Evolutionary conservation across 2,888 invertebrate genomes (phyloP).

Genomic region (Tineola bisselliella): DNA sequence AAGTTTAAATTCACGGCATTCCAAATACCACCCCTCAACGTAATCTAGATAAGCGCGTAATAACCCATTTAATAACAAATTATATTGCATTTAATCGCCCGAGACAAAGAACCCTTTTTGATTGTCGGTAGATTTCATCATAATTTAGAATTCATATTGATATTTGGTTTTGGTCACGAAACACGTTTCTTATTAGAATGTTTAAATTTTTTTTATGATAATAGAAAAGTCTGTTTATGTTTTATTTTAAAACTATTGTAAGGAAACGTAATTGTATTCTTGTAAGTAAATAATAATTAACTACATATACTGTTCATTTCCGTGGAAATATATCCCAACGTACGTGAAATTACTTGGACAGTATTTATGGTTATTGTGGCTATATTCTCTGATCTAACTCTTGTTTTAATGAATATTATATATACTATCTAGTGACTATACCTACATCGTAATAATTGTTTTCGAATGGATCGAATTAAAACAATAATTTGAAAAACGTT

Average conservation of each 20-base stretch:
- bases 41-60: slow-evolving; percentile 46
- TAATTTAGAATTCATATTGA: slow-evolving; percentile 1
- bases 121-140: background rate
- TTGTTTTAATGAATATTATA: background rate
- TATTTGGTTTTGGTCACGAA: background rate
- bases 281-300: background rate
- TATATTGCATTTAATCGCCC: slow-evolving; percentile 46
- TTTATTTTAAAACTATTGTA: no score
- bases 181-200: background rate
- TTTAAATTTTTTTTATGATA: no score
- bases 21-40: slow-evolving; percentile 39
- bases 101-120: slow-evolving; percentile 19
- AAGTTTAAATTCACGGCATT: slow-evolving; percentile 59
- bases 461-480: background rate
- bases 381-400: background rate
- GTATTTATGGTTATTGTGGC: background rate
- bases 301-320: no score
- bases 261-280: no score
- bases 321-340: background rate
- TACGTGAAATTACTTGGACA: background rate
- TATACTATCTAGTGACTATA: background rate
- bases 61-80: slow-evolving; percentile 63
- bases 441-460: background rate
- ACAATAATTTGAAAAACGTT: background rate
- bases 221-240: no score